These are phyloP conservation scores for Abrostola tripartita DNA, from an alignment of 2,888 invertebrate genomes.

Conservation along the genomic window DNA sequence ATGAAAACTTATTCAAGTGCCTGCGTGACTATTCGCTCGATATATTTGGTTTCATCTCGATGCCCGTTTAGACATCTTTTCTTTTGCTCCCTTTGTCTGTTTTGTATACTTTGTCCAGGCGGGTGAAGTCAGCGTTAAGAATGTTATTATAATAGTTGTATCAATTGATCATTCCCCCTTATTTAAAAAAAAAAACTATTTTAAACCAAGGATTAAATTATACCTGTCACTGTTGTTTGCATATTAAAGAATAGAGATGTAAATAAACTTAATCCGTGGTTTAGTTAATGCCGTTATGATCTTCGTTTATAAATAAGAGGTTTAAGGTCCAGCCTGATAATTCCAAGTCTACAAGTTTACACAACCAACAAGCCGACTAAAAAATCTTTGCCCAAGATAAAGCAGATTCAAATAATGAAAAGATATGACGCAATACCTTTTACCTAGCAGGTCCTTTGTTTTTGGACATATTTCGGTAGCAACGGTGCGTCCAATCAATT, in stretches of 20 bases:
- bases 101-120: constrained; percentile 25
- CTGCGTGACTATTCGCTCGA: constrained; percentile 29
- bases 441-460: constrained; percentile 63
- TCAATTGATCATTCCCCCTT: too few species aligned
- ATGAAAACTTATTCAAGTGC: constrained; percentile 31
- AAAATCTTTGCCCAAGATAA: constrained; percentile 39
- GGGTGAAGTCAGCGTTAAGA: constrained; percentile 5
- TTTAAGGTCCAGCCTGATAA: too few species aligned
- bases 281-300: too few species aligned
- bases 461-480: constrained; percentile 73
- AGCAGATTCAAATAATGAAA: constrained; percentile 55
- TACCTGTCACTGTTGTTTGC: too few species aligned
- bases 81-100: constrained; percentile 25
- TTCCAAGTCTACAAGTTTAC: neutral
- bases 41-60: constrained; percentile 40
- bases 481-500: constrained; percentile 78
- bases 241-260: too few species aligned
- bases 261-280: too few species aligned
- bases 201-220: too few species aligned
- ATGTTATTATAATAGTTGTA: too few species aligned
- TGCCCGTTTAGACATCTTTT: constrained; percentile 25
- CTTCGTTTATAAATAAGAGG: too few species aligned
- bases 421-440: constrained; percentile 43
- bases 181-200: too few species aligned
- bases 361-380: constrained; percentile 4